Conservation (phyloP, 2,113 vertebrate species). For the Bufo gargarizans region DNA sequence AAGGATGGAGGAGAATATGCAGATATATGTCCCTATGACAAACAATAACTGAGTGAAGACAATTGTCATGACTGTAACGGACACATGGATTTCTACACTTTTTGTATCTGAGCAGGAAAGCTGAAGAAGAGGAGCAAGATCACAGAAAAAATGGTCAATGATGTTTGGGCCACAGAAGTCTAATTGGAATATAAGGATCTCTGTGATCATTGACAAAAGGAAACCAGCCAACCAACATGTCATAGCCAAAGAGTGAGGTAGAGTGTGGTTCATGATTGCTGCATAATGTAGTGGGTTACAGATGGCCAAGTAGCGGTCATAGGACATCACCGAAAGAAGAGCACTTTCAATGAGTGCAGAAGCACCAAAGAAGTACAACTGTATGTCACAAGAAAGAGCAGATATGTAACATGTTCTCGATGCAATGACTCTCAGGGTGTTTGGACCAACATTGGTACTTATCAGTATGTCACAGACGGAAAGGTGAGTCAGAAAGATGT, state of each 20-base stretch:
- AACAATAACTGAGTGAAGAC: background rate
- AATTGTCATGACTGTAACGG: background rate
- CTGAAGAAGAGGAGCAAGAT: background rate
- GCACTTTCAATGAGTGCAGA: background rate
- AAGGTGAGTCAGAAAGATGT: background rate
- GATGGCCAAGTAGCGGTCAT: constrained; percentile 25
- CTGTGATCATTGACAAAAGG: background rate
- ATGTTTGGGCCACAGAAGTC: background rate
- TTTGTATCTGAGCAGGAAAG: constrained; percentile 5
- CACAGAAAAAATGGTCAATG: background rate
- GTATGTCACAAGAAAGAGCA: background rate
- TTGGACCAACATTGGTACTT: constrained; percentile 9
- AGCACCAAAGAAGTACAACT: background rate
- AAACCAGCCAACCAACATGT: background rate
- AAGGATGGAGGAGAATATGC: constrained; percentile 7
- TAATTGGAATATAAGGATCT: background rate
- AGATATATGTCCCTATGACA: background rate
- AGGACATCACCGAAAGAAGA: background rate
- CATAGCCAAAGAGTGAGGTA: background rate
- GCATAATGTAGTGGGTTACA: background rate
- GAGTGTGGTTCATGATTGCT: background rate
- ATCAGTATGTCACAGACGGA: background rate
- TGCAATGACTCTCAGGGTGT: background rate
- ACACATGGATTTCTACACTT: background rate
- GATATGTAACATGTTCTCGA: background rate